These are phyloP conservation scores for Vimba vimba DNA, from an alignment of 2,113 vertebrate species.

Conservation along the genomic window DNA sequence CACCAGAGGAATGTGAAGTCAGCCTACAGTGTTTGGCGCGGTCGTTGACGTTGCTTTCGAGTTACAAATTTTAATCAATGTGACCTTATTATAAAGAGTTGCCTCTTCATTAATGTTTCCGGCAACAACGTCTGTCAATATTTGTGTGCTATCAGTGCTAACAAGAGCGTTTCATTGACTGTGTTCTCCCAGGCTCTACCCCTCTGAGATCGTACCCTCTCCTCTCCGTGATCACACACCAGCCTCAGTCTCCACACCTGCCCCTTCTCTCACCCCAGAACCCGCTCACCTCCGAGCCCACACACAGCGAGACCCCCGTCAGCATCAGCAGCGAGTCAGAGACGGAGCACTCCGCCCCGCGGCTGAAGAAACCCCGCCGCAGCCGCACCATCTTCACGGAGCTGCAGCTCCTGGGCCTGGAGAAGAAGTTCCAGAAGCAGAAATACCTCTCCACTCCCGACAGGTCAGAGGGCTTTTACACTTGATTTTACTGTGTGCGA, in stretches of 20 bases:
- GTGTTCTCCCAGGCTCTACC: slow-evolving; percentile 79
- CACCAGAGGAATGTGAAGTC: too few relatives aligned
- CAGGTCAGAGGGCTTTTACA: slow-evolving; percentile 74
- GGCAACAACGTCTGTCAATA: neutral
- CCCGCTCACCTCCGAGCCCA: slow-evolving; percentile 63
- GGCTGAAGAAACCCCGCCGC: slow-evolving; percentile 91
- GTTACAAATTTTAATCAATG: too few relatives aligned
- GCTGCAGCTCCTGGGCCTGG: slow-evolving; percentile 96
- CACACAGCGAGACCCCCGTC: slow-evolving; percentile 77
- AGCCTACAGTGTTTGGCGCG: too few relatives aligned
- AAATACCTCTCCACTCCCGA: slow-evolving; percentile 98
- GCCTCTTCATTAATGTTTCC: neutral
- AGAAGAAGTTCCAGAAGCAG: slow-evolving; percentile 99
- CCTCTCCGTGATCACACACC: slow-evolving; percentile 90
- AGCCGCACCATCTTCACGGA: slow-evolving; percentile 98
- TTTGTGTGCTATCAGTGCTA: neutral
- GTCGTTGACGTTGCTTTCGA: too few relatives aligned
- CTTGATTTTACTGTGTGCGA: neutral
- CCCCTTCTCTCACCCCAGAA: slow-evolving; percentile 65
- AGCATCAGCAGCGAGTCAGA: slow-evolving; percentile 93
- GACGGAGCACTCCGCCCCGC: slow-evolving; percentile 80
- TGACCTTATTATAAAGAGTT: too few relatives aligned
- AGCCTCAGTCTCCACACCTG: slow-evolving; percentile 81
- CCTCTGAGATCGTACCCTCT: slow-evolving; percentile 88
- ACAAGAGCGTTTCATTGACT: slow-evolving; percentile 38